phyloP scores from a whole-genome alignment of 2,113 vertebrate species.

The Aspiorhynchus laticeps region DNA sequence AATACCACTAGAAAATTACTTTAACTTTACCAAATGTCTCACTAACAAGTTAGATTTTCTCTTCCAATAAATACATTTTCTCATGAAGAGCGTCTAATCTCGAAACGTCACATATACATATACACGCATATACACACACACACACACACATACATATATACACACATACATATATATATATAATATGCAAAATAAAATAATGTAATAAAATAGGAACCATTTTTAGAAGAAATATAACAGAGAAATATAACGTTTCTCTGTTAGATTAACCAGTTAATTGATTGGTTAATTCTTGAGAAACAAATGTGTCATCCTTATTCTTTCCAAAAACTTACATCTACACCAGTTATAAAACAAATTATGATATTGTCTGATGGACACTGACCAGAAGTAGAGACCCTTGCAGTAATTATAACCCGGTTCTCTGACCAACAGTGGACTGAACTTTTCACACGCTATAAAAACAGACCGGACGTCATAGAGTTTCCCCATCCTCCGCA shows the following conservation, averaged over 20 bases:
- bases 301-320: not conserved
- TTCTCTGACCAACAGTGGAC: conserved; percentile 59
- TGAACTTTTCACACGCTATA: conserved; percentile 56
- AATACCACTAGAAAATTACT: not conserved
- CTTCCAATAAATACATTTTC: too few relatives aligned
- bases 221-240: too few relatives aligned
- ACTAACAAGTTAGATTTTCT: not conserved
- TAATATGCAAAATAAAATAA: too few relatives aligned
- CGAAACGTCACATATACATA: too few relatives aligned
- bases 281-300: not conserved
- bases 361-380: not conserved
- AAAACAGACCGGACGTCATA: conserved; percentile 66
- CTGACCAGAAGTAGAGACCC: conserved; percentile 71
- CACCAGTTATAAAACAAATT: too few relatives aligned
- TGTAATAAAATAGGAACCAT: too few relatives aligned
- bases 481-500: conserved; percentile 70
- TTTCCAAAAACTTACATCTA: not conserved
- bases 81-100: too few relatives aligned
- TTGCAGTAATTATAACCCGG: conserved; percentile 72
- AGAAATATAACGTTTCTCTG: too few relatives aligned
- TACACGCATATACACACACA: too few relatives aligned
- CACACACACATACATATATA: too few relatives aligned
- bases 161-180: too few relatives aligned
- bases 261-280: not conserved
- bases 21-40: not conserved